These are phyloP conservation scores for Melanostoma mellinum DNA, from an alignment of 2,888 invertebrate genomes.

Conservation along the genomic window DNA sequence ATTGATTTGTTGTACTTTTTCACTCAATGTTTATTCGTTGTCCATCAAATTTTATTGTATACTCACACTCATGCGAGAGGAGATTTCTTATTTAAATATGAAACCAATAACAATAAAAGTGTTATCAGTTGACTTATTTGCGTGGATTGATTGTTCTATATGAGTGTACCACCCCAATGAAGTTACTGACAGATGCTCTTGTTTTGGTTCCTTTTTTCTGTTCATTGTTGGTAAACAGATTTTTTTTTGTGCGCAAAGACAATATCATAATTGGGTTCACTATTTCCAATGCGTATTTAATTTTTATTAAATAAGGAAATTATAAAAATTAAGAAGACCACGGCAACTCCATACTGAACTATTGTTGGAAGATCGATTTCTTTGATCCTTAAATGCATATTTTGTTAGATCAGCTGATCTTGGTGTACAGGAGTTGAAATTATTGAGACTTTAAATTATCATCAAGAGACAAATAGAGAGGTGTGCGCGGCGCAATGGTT, in stretches of 20 bases:
- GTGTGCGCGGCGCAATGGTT: too few species aligned
- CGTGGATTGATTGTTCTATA: constrained; percentile 40
- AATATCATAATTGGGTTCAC: not conserved
- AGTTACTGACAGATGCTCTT: constrained; percentile 35
- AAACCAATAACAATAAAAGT: constrained; percentile 43
- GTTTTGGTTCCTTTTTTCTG: constrained; percentile 7
- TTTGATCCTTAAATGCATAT: too few species aligned
- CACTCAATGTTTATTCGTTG: constrained; percentile 9
- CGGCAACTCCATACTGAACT: too few species aligned
- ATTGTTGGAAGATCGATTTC: too few species aligned
- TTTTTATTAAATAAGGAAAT: too few species aligned
- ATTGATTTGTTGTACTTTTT: constrained; percentile 14
- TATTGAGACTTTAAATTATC: too few species aligned
- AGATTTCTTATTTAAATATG: constrained; percentile 14
- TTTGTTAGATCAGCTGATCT: too few species aligned
- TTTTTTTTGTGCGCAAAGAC: not conserved
- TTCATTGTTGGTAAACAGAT: constrained; percentile 11
- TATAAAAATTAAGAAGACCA: too few species aligned
- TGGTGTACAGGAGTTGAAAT: too few species aligned
- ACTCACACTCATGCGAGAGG: not conserved
- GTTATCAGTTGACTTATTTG: constrained; percentile 56
- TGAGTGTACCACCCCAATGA: constrained; percentile 1
- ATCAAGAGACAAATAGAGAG: too few species aligned
- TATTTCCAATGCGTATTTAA: not conserved
- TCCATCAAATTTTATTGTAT: constrained; percentile 8